Conservation (phyloP, 2,797 vertebrate genomes). For the Coregonus ussuriensis region DNA sequence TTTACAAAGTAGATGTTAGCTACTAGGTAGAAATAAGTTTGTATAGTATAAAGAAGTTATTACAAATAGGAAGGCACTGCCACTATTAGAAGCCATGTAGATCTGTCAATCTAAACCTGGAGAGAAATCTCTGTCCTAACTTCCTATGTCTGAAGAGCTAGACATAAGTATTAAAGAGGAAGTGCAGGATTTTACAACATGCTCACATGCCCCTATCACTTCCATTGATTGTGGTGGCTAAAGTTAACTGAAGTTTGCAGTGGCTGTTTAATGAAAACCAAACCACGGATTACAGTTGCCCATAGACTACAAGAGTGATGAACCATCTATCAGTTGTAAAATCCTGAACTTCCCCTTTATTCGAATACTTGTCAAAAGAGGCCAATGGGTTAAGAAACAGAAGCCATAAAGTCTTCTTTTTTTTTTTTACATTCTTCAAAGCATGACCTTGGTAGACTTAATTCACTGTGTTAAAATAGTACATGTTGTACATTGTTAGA, state of each 20-base stretch:
- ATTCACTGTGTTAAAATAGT: slow-evolving; percentile 58
- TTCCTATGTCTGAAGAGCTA: not conserved
- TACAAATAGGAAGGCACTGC: slow-evolving; percentile 28
- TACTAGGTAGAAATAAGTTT: slow-evolving; percentile 53
- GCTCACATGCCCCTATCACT: not conserved
- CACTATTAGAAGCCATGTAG: slow-evolving; percentile 51
- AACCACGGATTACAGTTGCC: no score
- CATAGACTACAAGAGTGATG: no score
- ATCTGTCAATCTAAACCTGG: slow-evolving; percentile 32
- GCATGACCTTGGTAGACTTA: slow-evolving; percentile 51
- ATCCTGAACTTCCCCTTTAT: no score
- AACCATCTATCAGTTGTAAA: no score
- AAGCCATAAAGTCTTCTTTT: slow-evolving; percentile 31
- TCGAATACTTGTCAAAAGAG: no score
- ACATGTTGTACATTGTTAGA: slow-evolving; percentile 72
- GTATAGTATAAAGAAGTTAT: slow-evolving; percentile 34
- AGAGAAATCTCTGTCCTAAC: not conserved
- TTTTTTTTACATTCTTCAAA: slow-evolving; percentile 45
- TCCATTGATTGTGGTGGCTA: no score
- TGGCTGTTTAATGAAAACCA: no score
- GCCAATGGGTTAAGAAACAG: slow-evolving; percentile 1
- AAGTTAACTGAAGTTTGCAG: no score
- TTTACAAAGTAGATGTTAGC: slow-evolving; percentile 57
- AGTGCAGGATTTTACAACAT: slow-evolving; percentile 11
- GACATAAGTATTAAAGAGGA: not conserved